These are phyloP conservation scores for Tetragnatha versicolor DNA, from an alignment of 1,140 invertebrate genomes.

Conservation along the genomic window DNA sequence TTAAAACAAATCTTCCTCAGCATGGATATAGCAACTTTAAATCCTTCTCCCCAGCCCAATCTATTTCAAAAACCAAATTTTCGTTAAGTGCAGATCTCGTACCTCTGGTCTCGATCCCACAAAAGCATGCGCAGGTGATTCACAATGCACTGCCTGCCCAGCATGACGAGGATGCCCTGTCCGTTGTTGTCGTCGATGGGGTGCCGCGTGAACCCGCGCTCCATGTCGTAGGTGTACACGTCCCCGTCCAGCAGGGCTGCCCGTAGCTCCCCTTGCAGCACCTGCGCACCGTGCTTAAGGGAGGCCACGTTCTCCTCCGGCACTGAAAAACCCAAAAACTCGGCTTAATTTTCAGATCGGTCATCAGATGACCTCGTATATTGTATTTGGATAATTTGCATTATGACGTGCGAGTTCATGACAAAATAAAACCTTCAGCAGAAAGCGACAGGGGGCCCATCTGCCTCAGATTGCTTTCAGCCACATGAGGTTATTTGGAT, in stretches of 20 bases:
- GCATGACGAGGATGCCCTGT: conserved; percentile 84
- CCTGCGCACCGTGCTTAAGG: conserved; percentile 77
- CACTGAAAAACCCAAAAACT: conserved; percentile 67
- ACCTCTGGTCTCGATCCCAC: conserved; percentile 93
- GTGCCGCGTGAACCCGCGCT: conserved; percentile 90
- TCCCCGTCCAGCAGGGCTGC: conserved; percentile 87
- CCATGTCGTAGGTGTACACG: conserved; percentile 86
- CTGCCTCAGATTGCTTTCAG: too few relatives aligned
- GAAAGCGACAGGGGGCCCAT: too few relatives aligned
- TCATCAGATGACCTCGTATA: too few relatives aligned
- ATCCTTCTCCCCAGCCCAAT: too few relatives aligned
- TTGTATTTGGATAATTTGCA: too few relatives aligned
- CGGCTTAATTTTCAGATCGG: too few relatives aligned
- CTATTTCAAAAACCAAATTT: too few relatives aligned
- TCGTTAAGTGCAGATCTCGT: too few relatives aligned
- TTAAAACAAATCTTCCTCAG: neutral
- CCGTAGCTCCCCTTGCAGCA: conserved; percentile 86
- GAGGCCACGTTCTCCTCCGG: conserved; percentile 92
- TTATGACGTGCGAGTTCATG: too few relatives aligned
- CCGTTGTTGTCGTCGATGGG: conserved; percentile 80
- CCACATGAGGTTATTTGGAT: too few relatives aligned
- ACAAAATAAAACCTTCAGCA: too few relatives aligned
- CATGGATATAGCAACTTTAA: neutral
- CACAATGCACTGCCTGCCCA: conserved; percentile 87
- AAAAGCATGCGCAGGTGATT: conserved; percentile 92